Evolutionary conservation across 1,140 invertebrate genomes (phyloP).

Genomic region (Acromyrmex echinatior): DNA sequence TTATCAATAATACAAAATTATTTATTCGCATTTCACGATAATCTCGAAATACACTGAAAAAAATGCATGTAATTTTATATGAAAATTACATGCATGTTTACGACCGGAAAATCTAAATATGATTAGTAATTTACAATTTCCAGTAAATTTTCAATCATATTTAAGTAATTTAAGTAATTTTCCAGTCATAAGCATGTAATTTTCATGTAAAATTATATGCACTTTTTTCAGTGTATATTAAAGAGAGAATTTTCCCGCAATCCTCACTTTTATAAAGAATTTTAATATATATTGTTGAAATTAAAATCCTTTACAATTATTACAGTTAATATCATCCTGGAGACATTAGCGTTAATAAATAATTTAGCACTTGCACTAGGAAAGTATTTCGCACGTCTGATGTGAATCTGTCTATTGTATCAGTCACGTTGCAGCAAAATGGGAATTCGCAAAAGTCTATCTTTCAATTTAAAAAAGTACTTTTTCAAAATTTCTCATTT

Average conservation of each 20-base stretch:
- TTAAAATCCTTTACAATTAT: no score
- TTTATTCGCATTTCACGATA: background rate
- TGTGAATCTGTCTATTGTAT: background rate
- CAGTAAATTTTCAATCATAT: no score
- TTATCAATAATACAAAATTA: background rate
- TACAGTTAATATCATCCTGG: background rate
- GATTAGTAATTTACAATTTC: no score
- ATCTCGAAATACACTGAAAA: background rate
- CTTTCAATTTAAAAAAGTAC: slow-evolving; percentile 26
- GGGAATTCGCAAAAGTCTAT: slow-evolving; percentile 27
- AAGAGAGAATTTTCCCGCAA: background rate
- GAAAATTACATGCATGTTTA: no score
- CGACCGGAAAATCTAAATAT: no score
- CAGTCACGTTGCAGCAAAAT: slow-evolving; percentile 1
- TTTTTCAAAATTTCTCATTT: slow-evolving; percentile 31
- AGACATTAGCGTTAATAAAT: background rate
- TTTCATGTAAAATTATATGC: no score
- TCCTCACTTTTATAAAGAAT: background rate
- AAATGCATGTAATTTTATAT: no score
- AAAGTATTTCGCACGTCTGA: background rate
- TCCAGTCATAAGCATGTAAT: no score
- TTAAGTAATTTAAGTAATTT: no score
- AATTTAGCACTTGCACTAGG: background rate
- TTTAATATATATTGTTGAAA: background rate
- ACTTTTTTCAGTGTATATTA: background rate